A percentile compares a stretch with the other conserved stretches of the same genome.
phyloP scores from a whole-genome alignment of 2,797 vertebrate genomes.

The Acanthurus lineatus region DNA sequence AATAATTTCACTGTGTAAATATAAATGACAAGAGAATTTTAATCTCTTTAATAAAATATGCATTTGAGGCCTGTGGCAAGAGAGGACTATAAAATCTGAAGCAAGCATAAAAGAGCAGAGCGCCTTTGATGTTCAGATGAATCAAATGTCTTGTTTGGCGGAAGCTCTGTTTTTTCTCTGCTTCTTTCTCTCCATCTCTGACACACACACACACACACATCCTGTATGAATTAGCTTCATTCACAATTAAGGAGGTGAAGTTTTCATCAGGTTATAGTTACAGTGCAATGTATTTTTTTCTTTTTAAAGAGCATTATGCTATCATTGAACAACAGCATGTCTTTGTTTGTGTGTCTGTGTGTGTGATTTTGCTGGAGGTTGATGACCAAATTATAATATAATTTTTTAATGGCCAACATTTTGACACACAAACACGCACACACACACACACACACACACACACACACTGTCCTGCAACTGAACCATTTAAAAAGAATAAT shows the following conservation, averaged over 20 bases:
- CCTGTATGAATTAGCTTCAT: conserved; percentile 33
- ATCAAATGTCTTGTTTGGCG: conserved; percentile 69
- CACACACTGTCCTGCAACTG: background rate
- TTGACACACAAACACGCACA: background rate
- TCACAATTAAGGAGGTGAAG: conserved; percentile 33
- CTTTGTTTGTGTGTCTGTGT: background rate
- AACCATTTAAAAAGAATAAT: background rate
- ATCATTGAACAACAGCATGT: background rate
- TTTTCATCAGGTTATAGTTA: no score
- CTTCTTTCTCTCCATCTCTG: conserved; percentile 23
- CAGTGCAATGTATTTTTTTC: background rate
- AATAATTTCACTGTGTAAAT: conserved; percentile 46
- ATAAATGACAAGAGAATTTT: conserved; percentile 43
- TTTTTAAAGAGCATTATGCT: background rate
- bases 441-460: background rate
- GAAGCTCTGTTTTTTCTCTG: conserved; percentile 46
- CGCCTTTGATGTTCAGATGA: conserved; percentile 77
- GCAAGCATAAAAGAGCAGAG: conserved; percentile 67
- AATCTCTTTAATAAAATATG: conserved; percentile 54
- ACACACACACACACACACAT: background rate
- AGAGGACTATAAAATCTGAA: conserved; percentile 58
- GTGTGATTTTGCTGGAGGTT: background rate
- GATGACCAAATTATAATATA: background rate
- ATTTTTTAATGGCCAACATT: background rate
- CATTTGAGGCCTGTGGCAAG: conserved; percentile 48